Evolutionary conservation across 2,113 vertebrate species (phyloP).

Genomic region (Ceyx margarethae): DNA sequence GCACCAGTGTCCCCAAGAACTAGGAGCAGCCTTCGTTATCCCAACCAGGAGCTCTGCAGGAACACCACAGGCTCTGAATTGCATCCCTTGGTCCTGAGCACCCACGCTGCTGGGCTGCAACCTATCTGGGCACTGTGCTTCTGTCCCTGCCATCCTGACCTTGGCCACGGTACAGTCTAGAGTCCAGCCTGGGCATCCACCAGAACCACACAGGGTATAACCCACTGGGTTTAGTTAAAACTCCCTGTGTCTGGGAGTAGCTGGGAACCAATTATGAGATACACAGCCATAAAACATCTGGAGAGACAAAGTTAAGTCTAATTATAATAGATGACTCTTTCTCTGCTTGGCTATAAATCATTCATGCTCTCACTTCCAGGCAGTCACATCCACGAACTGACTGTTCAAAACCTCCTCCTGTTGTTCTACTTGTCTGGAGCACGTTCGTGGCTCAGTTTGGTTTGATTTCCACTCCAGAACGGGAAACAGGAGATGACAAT

Average conservation of each 20-base stretch:
- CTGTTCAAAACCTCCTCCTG: not conserved
- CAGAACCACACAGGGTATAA: accelerated
- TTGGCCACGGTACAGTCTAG: not conserved
- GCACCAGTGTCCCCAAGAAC: not conserved
- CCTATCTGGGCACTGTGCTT: accelerated
- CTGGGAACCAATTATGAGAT: not conserved
- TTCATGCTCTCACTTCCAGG: not conserved
- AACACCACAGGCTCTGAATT: accelerated
- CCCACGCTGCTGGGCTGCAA: accelerated
- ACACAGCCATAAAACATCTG: not conserved
- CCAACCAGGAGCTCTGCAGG: not conserved
- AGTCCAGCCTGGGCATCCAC: too few species aligned
- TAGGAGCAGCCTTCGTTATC: accelerated
- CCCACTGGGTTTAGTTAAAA: not conserved
- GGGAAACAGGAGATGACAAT: not conserved
- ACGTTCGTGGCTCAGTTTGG: not conserved
- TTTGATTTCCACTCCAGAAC: not conserved
- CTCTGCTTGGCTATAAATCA: not conserved
- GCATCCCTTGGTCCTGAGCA: not conserved
- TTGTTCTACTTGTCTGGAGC: not conserved
- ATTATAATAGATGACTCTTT: not conserved
- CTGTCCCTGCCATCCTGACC: accelerated
- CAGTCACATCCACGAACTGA: not conserved
- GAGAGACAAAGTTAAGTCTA: not conserved
- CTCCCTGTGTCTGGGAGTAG: accelerated